Evolutionary conservation across 1,140 invertebrate species (phyloP).

Genomic region (Sitophilus oryzae): DNA sequence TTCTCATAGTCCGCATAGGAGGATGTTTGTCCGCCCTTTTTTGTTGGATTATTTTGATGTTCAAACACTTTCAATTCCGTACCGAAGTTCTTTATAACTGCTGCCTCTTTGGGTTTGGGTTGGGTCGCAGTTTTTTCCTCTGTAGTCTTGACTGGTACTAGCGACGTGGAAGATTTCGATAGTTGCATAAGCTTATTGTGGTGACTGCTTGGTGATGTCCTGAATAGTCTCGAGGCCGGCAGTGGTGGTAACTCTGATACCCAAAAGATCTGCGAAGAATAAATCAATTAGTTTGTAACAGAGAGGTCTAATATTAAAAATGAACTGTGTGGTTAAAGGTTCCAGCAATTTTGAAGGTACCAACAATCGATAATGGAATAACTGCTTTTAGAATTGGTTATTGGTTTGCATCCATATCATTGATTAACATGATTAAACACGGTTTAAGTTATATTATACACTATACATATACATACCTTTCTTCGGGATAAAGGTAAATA

Average conservation of each 20-base stretch:
- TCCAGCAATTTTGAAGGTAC: no score
- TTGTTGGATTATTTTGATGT: conserved; percentile 45
- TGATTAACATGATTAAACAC: no score
- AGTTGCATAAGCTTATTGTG: conserved; percentile 22
- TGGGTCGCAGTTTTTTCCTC: conserved; percentile 34
- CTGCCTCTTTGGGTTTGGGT: conserved; percentile 32
- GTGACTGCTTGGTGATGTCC: conserved; percentile 14
- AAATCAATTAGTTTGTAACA: neutral
- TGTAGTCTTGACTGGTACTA: conserved; percentile 27
- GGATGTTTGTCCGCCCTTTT: conserved; percentile 38
- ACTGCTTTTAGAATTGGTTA: no score
- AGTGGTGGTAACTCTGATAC: conserved; percentile 34
- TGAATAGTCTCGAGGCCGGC: conserved; percentile 28
- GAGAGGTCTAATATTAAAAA: no score
- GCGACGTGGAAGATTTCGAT: conserved; percentile 34
- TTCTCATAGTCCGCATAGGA: conserved; percentile 56
- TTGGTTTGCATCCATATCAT: no score
- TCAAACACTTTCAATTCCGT: conserved; percentile 37
- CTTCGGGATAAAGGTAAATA: conserved; percentile 59
- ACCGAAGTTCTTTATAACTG: conserved; percentile 28
- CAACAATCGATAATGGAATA: no score
- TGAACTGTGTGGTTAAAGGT: no score
- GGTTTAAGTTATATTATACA: no score
- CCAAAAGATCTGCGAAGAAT: conserved; percentile 39
- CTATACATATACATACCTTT: conserved; percentile 46